Evolutionary conservation across 1,140 invertebrate genomes (phyloP).

Genomic region (Leguminivora glycinivorella): DNA sequence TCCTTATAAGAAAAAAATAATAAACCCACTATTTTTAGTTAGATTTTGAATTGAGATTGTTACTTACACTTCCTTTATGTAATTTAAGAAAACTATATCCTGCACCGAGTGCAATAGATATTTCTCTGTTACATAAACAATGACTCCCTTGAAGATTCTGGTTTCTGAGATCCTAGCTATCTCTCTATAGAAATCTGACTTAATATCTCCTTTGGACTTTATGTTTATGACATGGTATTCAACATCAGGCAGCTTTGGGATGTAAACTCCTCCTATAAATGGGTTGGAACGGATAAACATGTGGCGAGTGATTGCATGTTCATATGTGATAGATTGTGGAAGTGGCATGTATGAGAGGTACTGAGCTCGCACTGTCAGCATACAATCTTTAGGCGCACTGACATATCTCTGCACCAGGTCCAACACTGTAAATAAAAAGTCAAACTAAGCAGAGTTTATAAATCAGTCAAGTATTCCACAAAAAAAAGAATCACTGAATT

Average conservation of each 20-base stretch:
- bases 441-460: slow-evolving; percentile 20
- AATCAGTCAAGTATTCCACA: slow-evolving; percentile 24
- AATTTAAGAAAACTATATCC: slow-evolving; percentile 66
- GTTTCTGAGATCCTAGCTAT: slow-evolving; percentile 49
- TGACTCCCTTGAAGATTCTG: slow-evolving; percentile 57
- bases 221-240: slow-evolving; percentile 63
- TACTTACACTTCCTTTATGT: slow-evolving; percentile 68
- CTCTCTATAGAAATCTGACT: slow-evolving; percentile 53
- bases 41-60: slow-evolving; percentile 25
- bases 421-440: slow-evolving; percentile 54
- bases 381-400: slow-evolving; percentile 58
- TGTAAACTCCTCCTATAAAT: slow-evolving; percentile 56
- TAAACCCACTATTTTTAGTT: slow-evolving; percentile 1
- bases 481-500: slow-evolving; percentile 1
- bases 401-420: slow-evolving; percentile 57
- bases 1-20: neutral
- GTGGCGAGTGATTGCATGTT: slow-evolving; percentile 42
- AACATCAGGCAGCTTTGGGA: slow-evolving; percentile 64
- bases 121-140: slow-evolving; percentile 67
- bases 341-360: slow-evolving; percentile 60
- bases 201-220: slow-evolving; percentile 48
- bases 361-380: slow-evolving; percentile 52
- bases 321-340: slow-evolving; percentile 48
- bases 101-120: slow-evolving; percentile 61
- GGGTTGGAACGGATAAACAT: slow-evolving; percentile 40